A percentile compares a stretch with the other conserved stretches of the same genome.
Evolutionary conservation across 2,888 invertebrate species (phyloP).

Genomic region (Thymelicus sylvestris): DNA sequence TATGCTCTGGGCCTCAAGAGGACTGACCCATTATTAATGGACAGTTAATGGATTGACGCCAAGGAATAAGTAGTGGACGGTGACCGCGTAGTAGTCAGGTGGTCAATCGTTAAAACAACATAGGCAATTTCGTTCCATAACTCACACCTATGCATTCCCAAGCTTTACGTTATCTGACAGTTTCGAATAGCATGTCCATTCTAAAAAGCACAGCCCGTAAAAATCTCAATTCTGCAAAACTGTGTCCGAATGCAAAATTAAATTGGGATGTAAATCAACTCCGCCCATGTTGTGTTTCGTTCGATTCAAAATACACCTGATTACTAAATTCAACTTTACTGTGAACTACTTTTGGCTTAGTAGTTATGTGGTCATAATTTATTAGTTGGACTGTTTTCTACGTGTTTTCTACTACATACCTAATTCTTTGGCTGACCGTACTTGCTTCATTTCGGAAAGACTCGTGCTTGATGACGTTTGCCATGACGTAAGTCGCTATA

Average conservation of each 20-base stretch:
- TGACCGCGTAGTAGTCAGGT: too few species aligned
- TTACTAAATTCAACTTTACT: constrained; percentile 56
- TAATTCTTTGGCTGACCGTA: too few species aligned
- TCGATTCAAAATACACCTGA: constrained; percentile 70
- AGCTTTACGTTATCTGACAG: constrained; percentile 35
- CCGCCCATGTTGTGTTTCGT: constrained; percentile 68
- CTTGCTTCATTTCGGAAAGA: too few species aligned
- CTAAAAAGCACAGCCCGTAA: constrained; percentile 37
- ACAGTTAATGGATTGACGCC: too few species aligned
- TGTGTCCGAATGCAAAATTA: constrained; percentile 67
- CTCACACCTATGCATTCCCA: constrained; percentile 20
- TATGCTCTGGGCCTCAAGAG: too few species aligned
- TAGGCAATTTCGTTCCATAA: constrained; percentile 16
- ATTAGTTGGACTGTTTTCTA: neutral
- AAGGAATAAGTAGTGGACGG: too few species aligned
- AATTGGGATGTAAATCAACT: constrained; percentile 77
- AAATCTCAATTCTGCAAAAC: constrained; percentile 53
- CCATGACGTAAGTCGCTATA: too few species aligned
- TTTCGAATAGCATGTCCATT: constrained; percentile 32
- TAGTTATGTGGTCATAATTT: neutral
- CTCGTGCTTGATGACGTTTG: too few species aligned
- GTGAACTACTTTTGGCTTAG: neutral
- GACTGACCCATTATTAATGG: too few species aligned
- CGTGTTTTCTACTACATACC: too few species aligned
- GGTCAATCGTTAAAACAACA: neutral